Evolutionary conservation across 2,888 invertebrate genomes (phyloP), one percentile per base, ranked within the genome.

Genomic region (Melanophora roralis): DNA sequence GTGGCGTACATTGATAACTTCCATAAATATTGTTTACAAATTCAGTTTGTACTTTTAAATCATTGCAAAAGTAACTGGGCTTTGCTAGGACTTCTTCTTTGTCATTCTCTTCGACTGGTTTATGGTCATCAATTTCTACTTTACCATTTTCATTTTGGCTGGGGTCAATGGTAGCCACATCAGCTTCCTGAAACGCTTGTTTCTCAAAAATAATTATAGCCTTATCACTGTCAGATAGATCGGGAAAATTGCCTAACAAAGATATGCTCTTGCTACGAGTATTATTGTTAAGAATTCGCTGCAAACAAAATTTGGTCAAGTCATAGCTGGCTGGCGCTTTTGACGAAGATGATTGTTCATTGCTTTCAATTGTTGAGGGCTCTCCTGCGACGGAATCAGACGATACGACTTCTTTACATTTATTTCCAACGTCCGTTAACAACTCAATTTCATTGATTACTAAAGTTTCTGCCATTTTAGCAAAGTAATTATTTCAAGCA

Each of bases 1-100:
- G 90, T 0, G 94, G 94, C 84, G 92, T 93, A 89, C 94, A 95
- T 86, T 93, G 93, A 88, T 94, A 97, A 86, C 94, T 94, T 12
- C 95, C 95, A 88, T 97, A 97, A 87, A 96, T 94, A 88, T 97
- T 96, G 90, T 97, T 97, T 34, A 93, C 92, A 86, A 95, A 95
- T 73, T 92, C 91, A 81, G 93, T 93, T 36, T 91, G 91, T 2
- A 95, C 89, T 75, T 90, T 89, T 21, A 93, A 92, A 1, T 93
- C 92, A 9, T 90, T 89, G 36, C 92, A 92, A 84, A 96, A 94
- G 86, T 93, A 93, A 14, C 83, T 85, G 0, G 84, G 84, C 57
- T 80, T 77, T 43, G 32, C 23, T 12, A 65, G 19, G 2, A 65
- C 59, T 14, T 23, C 36, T 12, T 59, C 9, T 16, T 45, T 32